Evolutionary conservation across 2,113 vertebrate species (phyloP).

Genomic region (Pipa parva): DNA sequence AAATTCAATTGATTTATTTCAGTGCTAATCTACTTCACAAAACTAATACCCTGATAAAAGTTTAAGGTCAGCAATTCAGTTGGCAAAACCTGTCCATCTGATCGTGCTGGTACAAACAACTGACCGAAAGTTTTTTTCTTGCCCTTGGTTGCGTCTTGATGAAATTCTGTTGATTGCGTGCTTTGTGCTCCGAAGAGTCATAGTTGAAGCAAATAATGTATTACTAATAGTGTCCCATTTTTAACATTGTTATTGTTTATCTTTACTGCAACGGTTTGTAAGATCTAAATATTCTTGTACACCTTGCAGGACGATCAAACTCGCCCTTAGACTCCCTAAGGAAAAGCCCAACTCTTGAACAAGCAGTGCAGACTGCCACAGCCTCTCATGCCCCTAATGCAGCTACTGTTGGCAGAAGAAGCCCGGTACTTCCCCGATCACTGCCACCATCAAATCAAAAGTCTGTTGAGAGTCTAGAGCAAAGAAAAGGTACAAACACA

Average conservation of each 20-base stretch:
- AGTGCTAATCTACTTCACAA: too few relatives aligned
- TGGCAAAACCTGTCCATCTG: too few relatives aligned
- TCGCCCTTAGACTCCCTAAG: slow-evolving; percentile 75
- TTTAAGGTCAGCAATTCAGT: too few relatives aligned
- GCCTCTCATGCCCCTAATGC: slow-evolving; percentile 59
- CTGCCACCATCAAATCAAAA: slow-evolving; percentile 73
- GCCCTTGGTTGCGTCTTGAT: too few relatives aligned
- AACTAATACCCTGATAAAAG: too few relatives aligned
- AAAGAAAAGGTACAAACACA: slow-evolving; percentile 72
- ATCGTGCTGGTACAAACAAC: too few relatives aligned
- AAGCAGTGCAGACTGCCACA: slow-evolving; percentile 71
- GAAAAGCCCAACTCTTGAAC: slow-evolving; percentile 78
- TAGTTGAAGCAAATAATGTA: too few relatives aligned
- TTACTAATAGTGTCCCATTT: background rate
- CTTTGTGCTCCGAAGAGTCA: too few relatives aligned
- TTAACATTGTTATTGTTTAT: background rate
- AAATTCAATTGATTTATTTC: too few relatives aligned
- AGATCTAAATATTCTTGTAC: background rate
- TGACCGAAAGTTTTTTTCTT: too few relatives aligned
- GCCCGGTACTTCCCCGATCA: slow-evolving; percentile 65
- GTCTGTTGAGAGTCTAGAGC: slow-evolving; percentile 78
- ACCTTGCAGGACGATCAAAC: slow-evolving; percentile 69
- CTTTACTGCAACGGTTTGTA: too few relatives aligned
- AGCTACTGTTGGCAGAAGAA: slow-evolving; percentile 76
- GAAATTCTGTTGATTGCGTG: too few relatives aligned